Evolutionary conservation across 2,113 vertebrate genomes (phyloP), one percentile per base, ranked within the genome.

Genomic region (Hydrolagus affinis): DNA sequence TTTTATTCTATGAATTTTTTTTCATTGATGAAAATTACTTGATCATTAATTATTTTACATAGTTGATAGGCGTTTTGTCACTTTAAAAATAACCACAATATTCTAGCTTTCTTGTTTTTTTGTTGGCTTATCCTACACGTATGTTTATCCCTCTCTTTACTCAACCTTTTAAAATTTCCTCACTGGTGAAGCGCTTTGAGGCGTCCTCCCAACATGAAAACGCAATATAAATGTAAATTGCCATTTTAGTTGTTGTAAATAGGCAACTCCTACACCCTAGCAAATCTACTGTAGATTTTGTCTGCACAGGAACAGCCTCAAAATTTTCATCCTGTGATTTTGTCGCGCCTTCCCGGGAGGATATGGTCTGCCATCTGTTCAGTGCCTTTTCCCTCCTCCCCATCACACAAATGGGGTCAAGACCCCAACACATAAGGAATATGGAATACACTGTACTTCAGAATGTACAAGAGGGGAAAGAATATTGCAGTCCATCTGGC

Each of bases 241-340:
- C 25, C 78, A 15, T 32, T 30, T 9, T 68, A 66, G 28, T 66
- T 30, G 17, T 23, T 30, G 60, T 17, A 32, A 23, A 64, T 15
- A 80, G 17, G 59, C 60, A 80, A 14, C 59, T 64, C 77, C 60
- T 60, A 64, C 25, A 80, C 30, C 59, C 64, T 60, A 25, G 59
- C 77, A 28, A 60, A 66, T 23, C 21, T 60, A 83, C 32, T 83
- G 30, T 14, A 28, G 62, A 68, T 83, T 21, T 83, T 44, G 59
- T 68, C 78, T 83, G 78, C 78, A 80, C 59, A 25, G 64, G 59
- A 64, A 25, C 77, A 83, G 78, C 17, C 62, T 21, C 25, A 60
- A n/a, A 64, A 66, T 64, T 83, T 66, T 83, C 77, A 64, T 15
- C 21, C 25, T 83, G 59, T 66, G 77, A 83, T 83, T 25, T 23